phyloP scores from a whole-genome alignment of 2,797 vertebrate genomes.

The Micrastur ruficollis region DNA sequence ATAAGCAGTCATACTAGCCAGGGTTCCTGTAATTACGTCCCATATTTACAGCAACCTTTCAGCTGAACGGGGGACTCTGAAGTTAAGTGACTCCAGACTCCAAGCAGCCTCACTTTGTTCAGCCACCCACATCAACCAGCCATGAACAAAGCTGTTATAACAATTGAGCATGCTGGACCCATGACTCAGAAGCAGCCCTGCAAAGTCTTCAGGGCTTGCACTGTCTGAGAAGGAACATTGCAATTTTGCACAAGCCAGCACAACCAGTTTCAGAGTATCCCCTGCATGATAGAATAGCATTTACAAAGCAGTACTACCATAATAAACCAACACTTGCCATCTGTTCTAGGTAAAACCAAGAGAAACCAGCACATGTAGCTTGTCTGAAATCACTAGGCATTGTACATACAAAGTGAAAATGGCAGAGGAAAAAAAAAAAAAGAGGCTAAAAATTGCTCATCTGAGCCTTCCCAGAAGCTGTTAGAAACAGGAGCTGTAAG shows the following conservation, averaged over 20 bases:
- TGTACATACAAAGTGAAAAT: neutral
- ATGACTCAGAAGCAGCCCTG: neutral
- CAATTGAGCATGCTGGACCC: rapidly evolving
- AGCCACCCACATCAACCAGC: neutral
- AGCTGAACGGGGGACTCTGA: neutral
- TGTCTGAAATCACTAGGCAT: neutral
- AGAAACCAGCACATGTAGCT: neutral
- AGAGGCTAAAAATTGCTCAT: neutral
- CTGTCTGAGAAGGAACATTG: neutral
- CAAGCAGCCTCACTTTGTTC: neutral
- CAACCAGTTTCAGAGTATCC: neutral
- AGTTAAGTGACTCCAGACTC: neutral
- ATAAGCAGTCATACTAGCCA: neutral
- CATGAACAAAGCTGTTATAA: neutral
- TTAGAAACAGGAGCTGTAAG: neutral
- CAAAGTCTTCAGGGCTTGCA: neutral
- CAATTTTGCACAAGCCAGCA: neutral
- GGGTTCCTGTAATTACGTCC: neutral
- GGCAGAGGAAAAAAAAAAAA: neutral
- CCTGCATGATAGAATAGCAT: neutral
- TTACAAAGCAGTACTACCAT: neutral
- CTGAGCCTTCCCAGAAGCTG: neutral
- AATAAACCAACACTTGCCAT: neutral
- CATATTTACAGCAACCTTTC: neutral
- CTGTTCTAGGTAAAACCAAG: neutral